A percentile compares a stretch with the other conserved stretches of the same genome.
phyloP scores from a whole-genome alignment of 1,140 invertebrate genomes.

The Papilio aristodemus region DNA sequence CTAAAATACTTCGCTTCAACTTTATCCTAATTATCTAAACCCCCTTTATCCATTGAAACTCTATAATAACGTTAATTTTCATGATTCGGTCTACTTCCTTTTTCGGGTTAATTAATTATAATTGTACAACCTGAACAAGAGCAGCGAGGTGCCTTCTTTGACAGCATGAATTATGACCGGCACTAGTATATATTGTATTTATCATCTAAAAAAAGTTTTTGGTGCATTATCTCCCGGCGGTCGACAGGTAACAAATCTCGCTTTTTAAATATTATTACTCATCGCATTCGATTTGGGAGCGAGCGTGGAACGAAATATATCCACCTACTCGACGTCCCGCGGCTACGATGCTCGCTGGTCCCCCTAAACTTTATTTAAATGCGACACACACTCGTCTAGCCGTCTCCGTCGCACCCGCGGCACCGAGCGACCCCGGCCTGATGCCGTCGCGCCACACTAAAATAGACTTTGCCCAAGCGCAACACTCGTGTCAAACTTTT shows the following conservation, averaged over 20 bases:
- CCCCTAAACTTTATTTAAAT: slow-evolving; percentile 78
- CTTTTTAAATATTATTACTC: slow-evolving; percentile 80
- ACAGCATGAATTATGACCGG: slow-evolving; percentile 67
- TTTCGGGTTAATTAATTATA: slow-evolving; percentile 53
- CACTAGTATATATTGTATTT: slow-evolving; percentile 76
- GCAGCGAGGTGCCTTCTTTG: slow-evolving; percentile 49
- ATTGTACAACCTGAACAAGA: slow-evolving; percentile 68
- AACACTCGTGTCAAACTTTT: slow-evolving; percentile 79
- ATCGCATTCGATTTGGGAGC: slow-evolving; percentile 78
- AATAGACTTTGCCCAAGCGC: slow-evolving; percentile 80
- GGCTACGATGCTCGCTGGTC: slow-evolving; percentile 68
- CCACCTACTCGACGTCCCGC: slow-evolving; percentile 78
- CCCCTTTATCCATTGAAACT: slow-evolving; percentile 38
- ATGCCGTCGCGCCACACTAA: slow-evolving; percentile 70
- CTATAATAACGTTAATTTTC: slow-evolving; percentile 55
- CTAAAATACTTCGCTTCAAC: neutral
- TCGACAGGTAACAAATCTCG: slow-evolving; percentile 79
- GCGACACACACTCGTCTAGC: slow-evolving; percentile 68
- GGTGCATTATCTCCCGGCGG: slow-evolving; percentile 68
- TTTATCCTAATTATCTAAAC: slow-evolving; percentile 15
- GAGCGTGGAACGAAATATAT: slow-evolving; percentile 75
- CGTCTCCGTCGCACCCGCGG: slow-evolving; percentile 59
- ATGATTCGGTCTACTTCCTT: slow-evolving; percentile 50
- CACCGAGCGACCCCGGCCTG: slow-evolving; percentile 56
- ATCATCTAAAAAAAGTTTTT: slow-evolving; percentile 72